A percentile compares a stretch with the other conserved stretches of the same genome.
Conservation (phyloP, 2,888 invertebrate species). For the Trichacis sp. region DNA sequence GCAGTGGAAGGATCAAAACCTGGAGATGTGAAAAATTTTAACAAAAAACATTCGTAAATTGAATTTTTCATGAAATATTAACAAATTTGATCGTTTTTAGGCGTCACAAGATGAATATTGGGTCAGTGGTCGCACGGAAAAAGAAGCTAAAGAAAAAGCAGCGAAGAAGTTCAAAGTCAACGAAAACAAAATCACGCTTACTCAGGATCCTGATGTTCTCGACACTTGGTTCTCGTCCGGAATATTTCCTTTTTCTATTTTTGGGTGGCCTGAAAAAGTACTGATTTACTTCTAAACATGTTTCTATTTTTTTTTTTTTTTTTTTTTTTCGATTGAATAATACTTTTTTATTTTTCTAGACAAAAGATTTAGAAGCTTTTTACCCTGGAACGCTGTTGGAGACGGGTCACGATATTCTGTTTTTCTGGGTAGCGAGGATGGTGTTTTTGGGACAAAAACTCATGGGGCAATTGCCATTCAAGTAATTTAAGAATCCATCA, state of each 20-base stretch:
- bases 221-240: conserved; percentile 99
- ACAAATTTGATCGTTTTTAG: too few relatives aligned
- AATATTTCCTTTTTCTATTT: conserved; percentile 94
- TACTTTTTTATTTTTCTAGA: too few relatives aligned
- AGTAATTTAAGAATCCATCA: conserved; percentile 65
- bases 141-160: conserved; percentile 86
- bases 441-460: conserved; percentile 95
- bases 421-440: conserved; percentile 99
- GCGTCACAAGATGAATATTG: conserved; percentile 71
- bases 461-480: conserved; percentile 92
- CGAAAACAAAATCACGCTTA: conserved; percentile 72
- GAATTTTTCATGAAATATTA: too few relatives aligned
- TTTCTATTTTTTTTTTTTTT: conserved; percentile 12
- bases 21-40: conserved; percentile 37
- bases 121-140: conserved; percentile 72
- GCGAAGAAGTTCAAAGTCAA: conserved; percentile 75
- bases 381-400: conserved; percentile 94
- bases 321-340: too few relatives aligned
- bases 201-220: conserved; percentile 94
- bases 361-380: conserved; percentile 79
- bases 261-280: conserved; percentile 94
- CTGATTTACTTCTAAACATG: too few relatives aligned
- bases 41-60: background rate
- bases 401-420: conserved; percentile 97
- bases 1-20: conserved; percentile 69